Percentiles rank a stretch among this genome's conserved stretches.
phyloP scores from a whole-genome alignment of 2,113 vertebrate species.

The Hirundichthys speculiger region DNA sequence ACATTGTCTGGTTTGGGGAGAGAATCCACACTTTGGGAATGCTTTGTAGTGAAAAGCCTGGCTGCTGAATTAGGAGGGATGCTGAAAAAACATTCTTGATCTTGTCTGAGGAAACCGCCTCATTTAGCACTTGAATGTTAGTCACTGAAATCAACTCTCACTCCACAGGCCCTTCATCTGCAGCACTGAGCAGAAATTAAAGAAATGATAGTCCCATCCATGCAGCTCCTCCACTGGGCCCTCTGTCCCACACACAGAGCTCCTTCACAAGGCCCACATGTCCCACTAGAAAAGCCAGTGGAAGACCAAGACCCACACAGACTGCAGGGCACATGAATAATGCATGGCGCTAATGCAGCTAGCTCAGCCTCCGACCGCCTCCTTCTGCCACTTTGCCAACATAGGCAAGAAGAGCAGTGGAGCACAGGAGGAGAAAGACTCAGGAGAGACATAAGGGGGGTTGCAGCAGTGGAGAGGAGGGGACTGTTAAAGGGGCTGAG shows the following conservation, averaged over 20 bases:
- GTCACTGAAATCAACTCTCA: constrained; percentile 39
- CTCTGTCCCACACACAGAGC: constrained; percentile 52
- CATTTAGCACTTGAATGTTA: constrained; percentile 45
- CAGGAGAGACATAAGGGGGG: constrained; percentile 46
- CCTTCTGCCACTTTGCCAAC: constrained; percentile 60
- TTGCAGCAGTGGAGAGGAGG: constrained; percentile 38
- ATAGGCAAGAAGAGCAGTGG: constrained; percentile 42
- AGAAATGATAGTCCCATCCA: constrained; percentile 45
- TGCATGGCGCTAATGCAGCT: constrained; percentile 79
- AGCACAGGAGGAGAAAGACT: constrained; percentile 32
- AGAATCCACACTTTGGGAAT: constrained; percentile 29
- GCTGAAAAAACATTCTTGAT: constrained; percentile 49
- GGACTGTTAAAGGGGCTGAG: constrained; percentile 44
- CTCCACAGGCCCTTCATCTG: constrained; percentile 7
- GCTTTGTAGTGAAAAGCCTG: constrained; percentile 42
- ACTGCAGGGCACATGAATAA: constrained; percentile 82
- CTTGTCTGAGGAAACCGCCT: constrained; percentile 35
- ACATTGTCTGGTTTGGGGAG: constrained; percentile 31
- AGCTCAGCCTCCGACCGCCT: constrained; percentile 57
- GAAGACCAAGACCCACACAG: constrained; percentile 64
- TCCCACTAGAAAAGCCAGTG: constrained; percentile 53
- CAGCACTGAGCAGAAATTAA: constrained; percentile 31
- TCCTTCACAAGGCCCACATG: constrained; percentile 47
- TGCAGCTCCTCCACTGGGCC: constrained; percentile 56
- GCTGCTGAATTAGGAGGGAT: constrained; percentile 32